phyloP scores from a whole-genome alignment of 2,113 vertebrate genomes.

The Mesembrinibis cayennensis region DNA sequence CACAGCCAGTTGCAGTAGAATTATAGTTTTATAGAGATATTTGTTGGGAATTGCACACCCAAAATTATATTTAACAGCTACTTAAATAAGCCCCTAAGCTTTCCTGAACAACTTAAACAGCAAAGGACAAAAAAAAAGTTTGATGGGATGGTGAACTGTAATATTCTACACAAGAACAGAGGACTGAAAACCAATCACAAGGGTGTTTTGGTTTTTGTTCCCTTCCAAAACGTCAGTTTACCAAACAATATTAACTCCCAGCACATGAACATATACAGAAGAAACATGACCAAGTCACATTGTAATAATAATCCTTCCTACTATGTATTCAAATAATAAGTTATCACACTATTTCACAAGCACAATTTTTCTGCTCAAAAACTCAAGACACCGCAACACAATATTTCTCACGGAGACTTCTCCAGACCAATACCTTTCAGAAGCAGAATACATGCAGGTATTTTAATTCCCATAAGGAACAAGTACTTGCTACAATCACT shows the following conservation, averaged over 20 bases:
- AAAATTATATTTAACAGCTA: background rate
- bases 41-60: background rate
- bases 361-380: background rate
- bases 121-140: background rate
- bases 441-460: fast-evolving
- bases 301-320: background rate
- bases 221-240: background rate
- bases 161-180: background rate
- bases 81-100: background rate
- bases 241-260: background rate
- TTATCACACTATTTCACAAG: background rate
- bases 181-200: background rate
- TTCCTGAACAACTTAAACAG: background rate
- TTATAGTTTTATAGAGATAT: fast-evolving
- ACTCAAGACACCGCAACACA: background rate
- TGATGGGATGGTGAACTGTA: background rate
- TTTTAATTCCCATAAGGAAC: background rate
- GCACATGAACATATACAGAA: fast-evolving
- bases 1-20: background rate
- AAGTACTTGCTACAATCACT: background rate
- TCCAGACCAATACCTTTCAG: background rate
- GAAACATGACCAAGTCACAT: background rate
- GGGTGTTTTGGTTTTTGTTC: background rate
- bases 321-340: background rate
- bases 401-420: fast-evolving